These are phyloP conservation scores for Benitochromis conjunctus DNA, from an alignment of 2,113 vertebrate species.

Conservation along the genomic window DNA sequence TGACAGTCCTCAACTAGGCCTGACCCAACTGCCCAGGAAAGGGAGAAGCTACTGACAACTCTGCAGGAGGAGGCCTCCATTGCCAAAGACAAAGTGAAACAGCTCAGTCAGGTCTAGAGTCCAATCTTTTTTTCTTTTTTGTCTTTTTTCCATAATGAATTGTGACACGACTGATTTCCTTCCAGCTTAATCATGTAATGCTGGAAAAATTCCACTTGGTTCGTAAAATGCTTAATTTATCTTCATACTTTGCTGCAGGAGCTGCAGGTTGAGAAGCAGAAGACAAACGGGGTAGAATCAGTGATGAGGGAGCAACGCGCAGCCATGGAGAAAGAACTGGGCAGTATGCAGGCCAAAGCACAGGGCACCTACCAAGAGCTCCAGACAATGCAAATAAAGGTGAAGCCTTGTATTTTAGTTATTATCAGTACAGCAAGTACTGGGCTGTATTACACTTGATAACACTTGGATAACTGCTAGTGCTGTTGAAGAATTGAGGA, in stretches of 20 bases:
- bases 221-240: not conserved
- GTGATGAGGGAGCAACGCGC: slow-evolving; percentile 87
- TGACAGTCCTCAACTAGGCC: slow-evolving; percentile 78
- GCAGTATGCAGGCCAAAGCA: slow-evolving; percentile 87
- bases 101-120: slow-evolving; percentile 84
- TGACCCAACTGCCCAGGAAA: slow-evolving; percentile 83
- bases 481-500: not conserved
- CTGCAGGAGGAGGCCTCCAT: slow-evolving; percentile 86
- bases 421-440: not conserved
- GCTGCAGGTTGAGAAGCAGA: slow-evolving; percentile 90
- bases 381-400: slow-evolving; percentile 93
- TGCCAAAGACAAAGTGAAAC: slow-evolving; percentile 91
- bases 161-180: not conserved
- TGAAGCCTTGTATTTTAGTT: slow-evolving; percentile 34
- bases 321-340: slow-evolving; percentile 87
- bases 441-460: not conserved
- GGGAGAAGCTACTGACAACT: slow-evolving; percentile 82
- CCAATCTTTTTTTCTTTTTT: not conserved
- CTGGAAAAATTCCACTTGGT: not conserved
- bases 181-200: not conserved
- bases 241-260: slow-evolving; percentile 73
- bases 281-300: slow-evolving; percentile 78
- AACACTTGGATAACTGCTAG: not conserved
- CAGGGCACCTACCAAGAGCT: slow-evolving; percentile 86
- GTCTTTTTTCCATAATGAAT: not conserved